Base-by-base conservation (phyloP, 2,888 invertebrate genomes). In the Labia minor region DNA sequence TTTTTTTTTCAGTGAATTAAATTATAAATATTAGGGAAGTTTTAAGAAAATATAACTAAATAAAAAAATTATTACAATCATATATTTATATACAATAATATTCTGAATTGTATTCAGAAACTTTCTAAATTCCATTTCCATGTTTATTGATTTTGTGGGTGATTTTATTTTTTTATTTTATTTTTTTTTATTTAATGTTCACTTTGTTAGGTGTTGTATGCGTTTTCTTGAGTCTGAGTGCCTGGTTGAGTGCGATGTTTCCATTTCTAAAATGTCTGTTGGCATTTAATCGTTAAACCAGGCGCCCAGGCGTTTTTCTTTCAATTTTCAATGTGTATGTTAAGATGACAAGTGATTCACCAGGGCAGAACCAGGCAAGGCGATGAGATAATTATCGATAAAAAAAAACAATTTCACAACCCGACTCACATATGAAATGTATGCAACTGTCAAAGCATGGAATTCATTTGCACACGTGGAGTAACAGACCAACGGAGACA, bases 231-330 rank as follows among this genome's bases (percentile, higher is more conserved):
- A n/a, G 33, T 49, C 49, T 49, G 49, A n/a, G 14, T 49, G 49
- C n/a, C 49, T 49, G 49, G 6, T 33, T 6, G 14, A 14, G n/a
- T n/a, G 49, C 49, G 2, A 26, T 26, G 4, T 26, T 26, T 26
- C 26, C 49, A 11, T 49, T 49, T 49, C 49, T 16, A 49, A 49
- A 14, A 49, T 49, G 49, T 49, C 49, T 49, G 49, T 4, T 49
- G 49, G 49, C 49, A 49, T 49, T 49, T 49, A 49, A 49, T 49
- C 49, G 49, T 49, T 49, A 49, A 49, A 49, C 49, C 49, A 49
- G 49, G 49, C 49, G 49, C 49, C 49, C 49, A 49, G 49, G 49
- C 49, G 49, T 49, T 49, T 49, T 49, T 49, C 49, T 49, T 49
- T 49, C 49, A 49, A 11, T 26, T 49, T 16, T 49, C 49, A 49